Percentiles rank a stretch among this genome's conserved stretches.
phyloP scores from a whole-genome alignment of 2,888 invertebrate genomes.

The Adineta ricciae region DNA sequence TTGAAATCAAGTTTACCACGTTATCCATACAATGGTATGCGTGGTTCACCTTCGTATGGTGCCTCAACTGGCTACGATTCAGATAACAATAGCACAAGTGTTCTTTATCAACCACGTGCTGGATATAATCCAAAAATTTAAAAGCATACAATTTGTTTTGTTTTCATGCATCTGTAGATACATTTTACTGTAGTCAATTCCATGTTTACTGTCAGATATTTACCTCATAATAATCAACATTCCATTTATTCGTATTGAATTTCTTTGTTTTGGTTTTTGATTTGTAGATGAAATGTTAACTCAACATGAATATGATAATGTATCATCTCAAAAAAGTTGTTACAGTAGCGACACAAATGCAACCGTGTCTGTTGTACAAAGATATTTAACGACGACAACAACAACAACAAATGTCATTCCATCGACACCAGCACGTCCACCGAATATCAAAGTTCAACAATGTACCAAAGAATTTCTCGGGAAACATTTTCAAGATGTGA shows the following conservation, averaged over 20 bases:
- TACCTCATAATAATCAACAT: slow-evolving; percentile 4
- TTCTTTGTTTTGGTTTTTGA: neutral
- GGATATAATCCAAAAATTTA: neutral
- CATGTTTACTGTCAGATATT: neutral
- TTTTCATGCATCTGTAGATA: neutral
- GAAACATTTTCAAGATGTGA: neutral
- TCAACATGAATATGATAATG: slow-evolving; percentile 1
- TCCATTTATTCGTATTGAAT: neutral
- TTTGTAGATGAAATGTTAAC: slow-evolving; percentile 1
- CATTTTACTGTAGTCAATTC: neutral
- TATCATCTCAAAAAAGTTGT: neutral
- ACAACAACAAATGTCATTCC: neutral
- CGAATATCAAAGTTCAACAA: neutral
- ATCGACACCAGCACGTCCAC: neutral
- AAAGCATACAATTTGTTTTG: neutral
- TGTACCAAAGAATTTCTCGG: slow-evolving; percentile 18
- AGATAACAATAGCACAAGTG: slow-evolving; percentile 17
- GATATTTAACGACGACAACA: neutral
- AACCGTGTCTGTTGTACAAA: neutral
- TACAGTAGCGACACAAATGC: neutral
- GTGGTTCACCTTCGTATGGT: neutral
- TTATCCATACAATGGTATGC: neutral
- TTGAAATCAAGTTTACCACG: neutral
- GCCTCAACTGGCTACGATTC: neutral
- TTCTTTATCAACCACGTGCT: neutral